Evolutionary conservation across 2,888 invertebrate genomes (phyloP), one percentile per base, ranked within the genome.

Genomic region (Stenurella melanura): DNA sequence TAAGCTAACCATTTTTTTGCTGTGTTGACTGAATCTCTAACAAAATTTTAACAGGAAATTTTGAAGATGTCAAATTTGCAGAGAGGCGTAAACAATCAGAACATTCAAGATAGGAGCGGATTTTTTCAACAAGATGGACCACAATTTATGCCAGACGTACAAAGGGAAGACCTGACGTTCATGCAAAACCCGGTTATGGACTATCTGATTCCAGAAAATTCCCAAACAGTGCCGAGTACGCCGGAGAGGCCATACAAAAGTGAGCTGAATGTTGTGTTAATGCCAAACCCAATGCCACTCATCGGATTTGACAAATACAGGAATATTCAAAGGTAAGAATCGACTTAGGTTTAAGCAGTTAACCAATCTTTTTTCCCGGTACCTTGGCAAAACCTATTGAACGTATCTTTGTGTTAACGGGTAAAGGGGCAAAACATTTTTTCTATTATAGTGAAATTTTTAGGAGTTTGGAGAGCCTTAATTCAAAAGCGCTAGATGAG

Each of bases 221-320:
- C 60, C 0, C 72, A 74, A 17, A 34, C 50, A 17, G 56, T 34
- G 57, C 61, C 30, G 0, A 76, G 79, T 26, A 75, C 70, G 38
- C 66, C 73, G 5, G 84, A 86, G 15, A 87, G 85, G 72, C 87
- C 89, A 0, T 90, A 87, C 80, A 89, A 89, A 79, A 90, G 89
- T 78, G 90, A 90, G 82, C 78, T 90, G 34, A 90, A 87, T 74
- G 89, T 90, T 10, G 89, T 89, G 2, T 78, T 90, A 70, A 89
- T 90, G 88, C 90, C 90, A 0, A 88, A 88, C 69, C 89, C 90
- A 7, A 90, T 90, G 90, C 89, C 90, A 0, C 78, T 90, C 21
- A 85, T 90, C 1, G 90, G 89, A 21, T 87, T 90, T 63, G 90
- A 90, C 66, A 90, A 90, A 82, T 90, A 90, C 82, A 86, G 85